Percentiles rank a stretch among this genome's conserved stretches.
These are phyloP conservation scores for Ips nitidus DNA, from an alignment of 1,140 invertebrate species.

Conservation along the genomic window DNA sequence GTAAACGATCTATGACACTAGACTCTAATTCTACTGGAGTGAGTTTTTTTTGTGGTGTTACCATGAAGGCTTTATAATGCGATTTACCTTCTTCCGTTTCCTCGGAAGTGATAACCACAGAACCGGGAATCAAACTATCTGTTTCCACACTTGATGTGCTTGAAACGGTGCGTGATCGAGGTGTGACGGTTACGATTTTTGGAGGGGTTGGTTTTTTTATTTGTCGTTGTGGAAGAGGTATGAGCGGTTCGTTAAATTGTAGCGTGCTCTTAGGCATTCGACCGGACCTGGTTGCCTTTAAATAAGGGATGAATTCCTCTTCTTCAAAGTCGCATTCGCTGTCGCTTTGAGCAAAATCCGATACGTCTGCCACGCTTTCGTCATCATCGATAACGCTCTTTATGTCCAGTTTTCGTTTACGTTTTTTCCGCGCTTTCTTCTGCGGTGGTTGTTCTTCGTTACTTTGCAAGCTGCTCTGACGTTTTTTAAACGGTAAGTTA, in stretches of 20 bases:
- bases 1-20: slow-evolving; percentile 47
- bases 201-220: no score
- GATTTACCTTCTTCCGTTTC: slow-evolving; percentile 45
- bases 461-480: slow-evolving; percentile 8
- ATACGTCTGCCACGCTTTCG: slow-evolving; percentile 37
- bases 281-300: slow-evolving; percentile 41
- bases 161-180: slow-evolving; percentile 66
- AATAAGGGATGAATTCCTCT: slow-evolving; percentile 33
- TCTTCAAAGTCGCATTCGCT: slow-evolving; percentile 36
- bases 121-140: slow-evolving; percentile 42
- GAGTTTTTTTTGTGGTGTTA: slow-evolving; percentile 50
- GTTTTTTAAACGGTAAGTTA: background rate
- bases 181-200: slow-evolving; percentile 45
- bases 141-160: slow-evolving; percentile 21
- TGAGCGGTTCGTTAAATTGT: slow-evolving; percentile 62
- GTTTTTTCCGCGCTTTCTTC: slow-evolving; percentile 3
- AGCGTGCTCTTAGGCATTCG: slow-evolving; percentile 49
- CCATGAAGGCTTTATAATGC: slow-evolving; percentile 54
- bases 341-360: slow-evolving; percentile 17
- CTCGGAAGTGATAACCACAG: slow-evolving; percentile 52
- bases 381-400: slow-evolving; percentile 9
- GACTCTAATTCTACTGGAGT: slow-evolving; percentile 51
- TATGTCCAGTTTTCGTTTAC: slow-evolving; percentile 10
- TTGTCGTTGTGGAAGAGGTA: slow-evolving; percentile 65
- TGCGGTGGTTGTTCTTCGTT: slow-evolving; percentile 35